These are phyloP conservation scores for Dinomys branickii DNA, from an alignment of 2,113 vertebrate species.

Conservation along the genomic window DNA sequence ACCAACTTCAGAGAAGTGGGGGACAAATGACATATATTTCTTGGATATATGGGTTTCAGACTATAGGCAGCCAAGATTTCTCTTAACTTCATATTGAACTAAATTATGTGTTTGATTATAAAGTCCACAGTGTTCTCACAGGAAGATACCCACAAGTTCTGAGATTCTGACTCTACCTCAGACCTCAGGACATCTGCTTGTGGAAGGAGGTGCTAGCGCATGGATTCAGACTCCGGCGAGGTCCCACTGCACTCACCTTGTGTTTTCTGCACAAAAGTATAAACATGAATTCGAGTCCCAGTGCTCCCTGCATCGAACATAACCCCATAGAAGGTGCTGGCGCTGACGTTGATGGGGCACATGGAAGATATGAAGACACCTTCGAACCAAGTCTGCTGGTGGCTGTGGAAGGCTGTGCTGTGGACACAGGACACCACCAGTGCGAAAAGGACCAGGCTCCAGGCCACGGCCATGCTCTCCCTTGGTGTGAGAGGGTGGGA, in stretches of 20 bases:
- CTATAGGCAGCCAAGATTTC: not conserved
- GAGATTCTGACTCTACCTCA: not conserved
- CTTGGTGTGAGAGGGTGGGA: not conserved
- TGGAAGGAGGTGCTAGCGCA: not conserved
- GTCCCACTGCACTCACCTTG: slow-evolving; percentile 86
- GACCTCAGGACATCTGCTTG: not conserved
- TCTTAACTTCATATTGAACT: slow-evolving; percentile 33
- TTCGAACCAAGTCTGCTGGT: slow-evolving; percentile 90
- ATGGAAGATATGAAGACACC: slow-evolving; percentile 90
- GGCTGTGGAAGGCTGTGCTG: slow-evolving; percentile 87
- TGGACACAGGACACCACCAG: slow-evolving; percentile 85
- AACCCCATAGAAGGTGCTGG: slow-evolving; percentile 92
- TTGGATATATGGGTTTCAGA: slow-evolving; percentile 40
- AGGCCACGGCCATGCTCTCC: slow-evolving; percentile 86
- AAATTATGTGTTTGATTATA: slow-evolving; percentile 23
- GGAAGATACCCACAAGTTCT: not conserved
- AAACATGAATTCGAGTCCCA: slow-evolving; percentile 97
- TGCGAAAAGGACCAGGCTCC: slow-evolving; percentile 82
- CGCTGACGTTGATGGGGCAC: slow-evolving; percentile 85
- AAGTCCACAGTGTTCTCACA: slow-evolving; percentile 31
- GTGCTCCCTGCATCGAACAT: slow-evolving; percentile 99
- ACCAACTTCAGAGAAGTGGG: slow-evolving; percentile 37
- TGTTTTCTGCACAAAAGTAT: slow-evolving; percentile 95
- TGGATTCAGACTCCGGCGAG: not conserved
- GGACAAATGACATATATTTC: slow-evolving; percentile 13